phyloP scores from a whole-genome alignment of 2,888 invertebrate genomes.

The Blera fallax region DNA sequence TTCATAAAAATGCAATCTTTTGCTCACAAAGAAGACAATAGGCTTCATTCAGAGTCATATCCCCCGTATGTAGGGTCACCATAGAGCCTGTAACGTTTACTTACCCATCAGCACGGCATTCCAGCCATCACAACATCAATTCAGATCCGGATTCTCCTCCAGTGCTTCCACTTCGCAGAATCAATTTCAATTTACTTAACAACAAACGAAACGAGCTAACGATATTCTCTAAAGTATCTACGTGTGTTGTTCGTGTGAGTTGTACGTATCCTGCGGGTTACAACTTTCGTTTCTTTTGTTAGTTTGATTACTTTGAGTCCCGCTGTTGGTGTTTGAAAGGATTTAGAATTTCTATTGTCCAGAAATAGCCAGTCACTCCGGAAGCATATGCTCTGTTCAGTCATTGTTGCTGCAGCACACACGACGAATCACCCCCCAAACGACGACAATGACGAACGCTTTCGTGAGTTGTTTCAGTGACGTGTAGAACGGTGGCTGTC shows the following conservation, averaged over 20 bases:
- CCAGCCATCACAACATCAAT: not conserved
- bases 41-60: conserved; percentile 13
- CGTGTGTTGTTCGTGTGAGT: conserved; percentile 29
- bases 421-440: not conserved
- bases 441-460: not conserved
- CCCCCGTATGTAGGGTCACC: conserved; percentile 6
- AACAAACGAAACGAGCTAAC: conserved; percentile 15
- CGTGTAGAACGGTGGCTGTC: conserved; percentile 12
- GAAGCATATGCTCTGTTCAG: conserved; percentile 41
- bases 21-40: conserved; percentile 19
- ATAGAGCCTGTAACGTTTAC: not conserved
- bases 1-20: conserved; percentile 32
- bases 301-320: conserved; percentile 31
- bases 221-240: conserved; percentile 11
- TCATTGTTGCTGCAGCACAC: not conserved
- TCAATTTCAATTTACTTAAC: conserved; percentile 61
- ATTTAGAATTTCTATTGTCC: conserved; percentile 47
- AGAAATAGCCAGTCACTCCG: conserved; percentile 55
- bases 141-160: not conserved
- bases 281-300: conserved; percentile 40
- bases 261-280: conserved; percentile 26
- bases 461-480: conserved; percentile 17
- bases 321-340: conserved; percentile 13
- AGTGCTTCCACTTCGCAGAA: conserved; percentile 12
- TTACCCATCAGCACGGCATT: conserved; percentile 16